Conservation (phyloP, 2,797 vertebrate genomes). For the Neomorphus geoffroyi region DNA sequence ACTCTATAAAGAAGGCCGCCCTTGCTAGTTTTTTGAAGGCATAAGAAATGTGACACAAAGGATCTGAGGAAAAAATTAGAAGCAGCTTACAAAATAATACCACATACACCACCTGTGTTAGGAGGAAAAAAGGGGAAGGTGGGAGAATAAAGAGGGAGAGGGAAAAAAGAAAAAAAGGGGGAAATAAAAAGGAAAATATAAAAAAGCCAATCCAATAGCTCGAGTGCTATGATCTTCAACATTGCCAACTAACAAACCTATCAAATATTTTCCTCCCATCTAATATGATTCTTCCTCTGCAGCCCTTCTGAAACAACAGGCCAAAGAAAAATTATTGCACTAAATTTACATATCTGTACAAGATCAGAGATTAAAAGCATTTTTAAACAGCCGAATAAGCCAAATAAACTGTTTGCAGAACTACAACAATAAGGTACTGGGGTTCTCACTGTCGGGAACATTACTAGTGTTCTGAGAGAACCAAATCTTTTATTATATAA, state of each 20-base stretch:
- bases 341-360: conserved; percentile 79
- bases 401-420: conserved; percentile 73
- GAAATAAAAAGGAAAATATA: background rate
- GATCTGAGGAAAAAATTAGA: conserved; percentile 28
- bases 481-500: conserved; percentile 58
- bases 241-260: background rate
- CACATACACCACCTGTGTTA: conserved; percentile 21
- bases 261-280: background rate
- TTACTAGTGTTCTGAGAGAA: conserved; percentile 44
- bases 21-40: background rate
- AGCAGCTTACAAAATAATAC: conserved; percentile 44
- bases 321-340: conserved; percentile 5
- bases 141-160: background rate
- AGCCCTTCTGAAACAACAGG: background rate
- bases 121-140: background rate
- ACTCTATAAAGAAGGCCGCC: background rate
- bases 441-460: conserved; percentile 44
- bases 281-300: background rate
- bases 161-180: too few relatives aligned
- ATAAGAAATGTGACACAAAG: conserved; percentile 9
- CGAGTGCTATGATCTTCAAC: background rate
- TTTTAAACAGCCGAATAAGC: conserved; percentile 77
- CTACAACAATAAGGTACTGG: conserved; percentile 63
- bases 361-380: conserved; percentile 71
- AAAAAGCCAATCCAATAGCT: background rate